phyloP scores from a whole-genome alignment of 2,113 vertebrate species.

The Numenius arquata region DNA sequence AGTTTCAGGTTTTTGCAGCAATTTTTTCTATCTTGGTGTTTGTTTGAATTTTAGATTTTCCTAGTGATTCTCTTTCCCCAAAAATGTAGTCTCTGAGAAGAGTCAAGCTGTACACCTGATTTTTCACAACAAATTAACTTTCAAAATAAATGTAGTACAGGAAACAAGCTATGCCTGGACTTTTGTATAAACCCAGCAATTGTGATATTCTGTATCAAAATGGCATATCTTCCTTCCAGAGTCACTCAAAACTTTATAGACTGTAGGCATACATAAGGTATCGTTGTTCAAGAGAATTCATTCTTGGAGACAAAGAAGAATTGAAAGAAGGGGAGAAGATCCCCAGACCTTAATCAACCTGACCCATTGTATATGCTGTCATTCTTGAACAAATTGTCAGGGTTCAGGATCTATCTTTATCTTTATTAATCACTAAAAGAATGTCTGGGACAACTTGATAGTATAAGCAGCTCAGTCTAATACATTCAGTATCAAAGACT shows the following conservation, averaged over 20 bases:
- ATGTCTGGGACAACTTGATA: background rate
- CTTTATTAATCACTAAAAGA: background rate
- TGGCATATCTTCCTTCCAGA: background rate
- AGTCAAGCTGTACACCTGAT: background rate
- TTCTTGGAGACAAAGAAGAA: background rate
- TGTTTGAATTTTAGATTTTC: background rate
- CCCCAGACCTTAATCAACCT: background rate
- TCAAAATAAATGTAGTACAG: background rate
- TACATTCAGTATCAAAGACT: background rate
- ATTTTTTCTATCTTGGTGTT: background rate
- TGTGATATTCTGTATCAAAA: background rate
- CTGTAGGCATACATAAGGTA: background rate
- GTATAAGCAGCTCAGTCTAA: background rate
- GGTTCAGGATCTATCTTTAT: background rate
- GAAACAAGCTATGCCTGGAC: background rate
- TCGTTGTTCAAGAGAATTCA: background rate
- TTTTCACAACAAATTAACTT: background rate
- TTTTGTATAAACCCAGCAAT: background rate
- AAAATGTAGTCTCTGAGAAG: background rate
- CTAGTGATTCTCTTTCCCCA: background rate
- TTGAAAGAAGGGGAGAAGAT: background rate
- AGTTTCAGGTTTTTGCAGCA: background rate
- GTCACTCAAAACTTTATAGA: background rate
- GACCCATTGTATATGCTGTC: background rate
- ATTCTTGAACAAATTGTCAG: background rate